Evolutionary conservation across 2,797 vertebrate genomes (phyloP), one percentile per base, ranked within the genome.

Genomic region (Valencia hispanica): DNA sequence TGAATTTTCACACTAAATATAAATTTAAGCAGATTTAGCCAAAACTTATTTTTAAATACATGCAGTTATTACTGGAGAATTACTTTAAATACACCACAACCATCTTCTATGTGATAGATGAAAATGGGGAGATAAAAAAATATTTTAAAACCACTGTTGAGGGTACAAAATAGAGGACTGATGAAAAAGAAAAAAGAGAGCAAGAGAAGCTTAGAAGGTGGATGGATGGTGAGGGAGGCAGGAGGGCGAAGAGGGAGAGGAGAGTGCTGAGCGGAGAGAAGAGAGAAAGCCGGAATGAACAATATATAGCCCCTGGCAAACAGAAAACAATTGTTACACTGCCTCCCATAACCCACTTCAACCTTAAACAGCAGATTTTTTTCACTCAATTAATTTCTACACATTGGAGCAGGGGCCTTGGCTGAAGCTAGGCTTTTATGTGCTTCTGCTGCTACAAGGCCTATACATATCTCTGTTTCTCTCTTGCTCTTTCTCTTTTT

Each of bases 361-460:
- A 95, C 86, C 92, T 96, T 95, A 93, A 95, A 94, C 94, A 90
- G 94, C 84, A 93, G 90, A 93, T 95, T 95, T 96, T 95, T 96
- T 95, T 95, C 95, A 96, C 95, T 96, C 96, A 95, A 94, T 97
- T 96, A 96, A 95, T 96, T 96, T 94, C 94, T 94, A 93, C 93
- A 92, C 93, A 92, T 95, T 93, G 89, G 88, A 94, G 94, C 92
- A 89, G 86, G 87, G 93, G 93, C 90, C 92, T 92, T 91, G 92
- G 93, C 92, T 93, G 92, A 87, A 94, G 89, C 91, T 69, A 86
- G 91, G 93, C 90, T 94, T 94, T 94, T 95, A 93, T 92, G 91
- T 94, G 88, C 88, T 88, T 86, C 89, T 89, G 90, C 85, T 83
- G 85, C 91, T 92, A 86, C 87, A 82, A 88, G 88, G 85, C 89